phyloP scores from a whole-genome alignment of 2,888 invertebrate genomes.

The Brachynemurus nebulosus region DNA sequence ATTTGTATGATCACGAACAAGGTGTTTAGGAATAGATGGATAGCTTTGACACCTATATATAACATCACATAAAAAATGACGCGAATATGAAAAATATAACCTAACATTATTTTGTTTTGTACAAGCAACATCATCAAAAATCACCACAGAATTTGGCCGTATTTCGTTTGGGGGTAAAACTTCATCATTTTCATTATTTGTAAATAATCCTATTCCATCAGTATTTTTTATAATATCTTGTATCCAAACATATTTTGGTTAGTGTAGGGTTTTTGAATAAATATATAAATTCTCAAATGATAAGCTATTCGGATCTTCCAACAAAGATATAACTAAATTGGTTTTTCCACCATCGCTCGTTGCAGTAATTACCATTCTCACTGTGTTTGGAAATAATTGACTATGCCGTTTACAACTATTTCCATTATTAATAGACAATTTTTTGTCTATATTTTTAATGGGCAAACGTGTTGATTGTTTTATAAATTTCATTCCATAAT shows the following conservation, averaged over 20 bases:
- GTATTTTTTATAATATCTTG: neutral
- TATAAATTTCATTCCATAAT: neutral
- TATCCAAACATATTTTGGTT: neutral
- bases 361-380: neutral
- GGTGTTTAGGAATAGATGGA: neutral
- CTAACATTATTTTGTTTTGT: neutral
- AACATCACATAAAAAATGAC: neutral
- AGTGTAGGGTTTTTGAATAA: neutral
- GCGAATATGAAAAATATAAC: neutral
- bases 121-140: constrained; percentile 1
- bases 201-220: neutral
- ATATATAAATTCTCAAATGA: neutral
- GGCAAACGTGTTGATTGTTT: neutral
- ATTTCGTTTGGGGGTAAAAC: neutral
- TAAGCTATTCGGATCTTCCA: neutral
- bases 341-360: constrained; percentile 1
- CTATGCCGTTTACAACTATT: neutral
- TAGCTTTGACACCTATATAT: neutral
- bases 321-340: neutral
- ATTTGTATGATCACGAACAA: neutral
- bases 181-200: constrained; percentile 3
- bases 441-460: neutral
- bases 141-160: neutral
- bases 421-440: too few relatives aligned
- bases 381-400: neutral